Base-by-base conservation (phyloP, 1,140 invertebrate species). In the Parasteatoda tepidariorum region DNA sequence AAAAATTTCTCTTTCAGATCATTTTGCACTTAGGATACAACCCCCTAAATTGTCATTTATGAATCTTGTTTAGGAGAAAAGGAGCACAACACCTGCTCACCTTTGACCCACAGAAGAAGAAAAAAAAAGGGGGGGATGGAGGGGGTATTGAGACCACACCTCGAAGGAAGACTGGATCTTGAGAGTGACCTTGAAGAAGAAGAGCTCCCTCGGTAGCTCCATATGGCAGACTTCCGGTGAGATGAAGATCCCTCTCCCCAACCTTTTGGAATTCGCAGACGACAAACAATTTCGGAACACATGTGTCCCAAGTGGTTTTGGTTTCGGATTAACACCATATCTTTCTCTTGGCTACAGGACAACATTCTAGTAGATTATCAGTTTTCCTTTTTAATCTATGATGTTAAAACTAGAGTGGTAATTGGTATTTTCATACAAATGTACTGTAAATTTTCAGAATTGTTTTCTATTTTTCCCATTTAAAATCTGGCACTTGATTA, bases 151-250 rank as follows among this genome's bases (percentile, higher is more conserved):
- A 59, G 71, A 38, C 55, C 71, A 59, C 71, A 74, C 71, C 71
- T 57, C 71, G 30, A 28, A 61, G 71, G 71, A 57, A 61, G 71
- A 61, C 28, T 38, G 18, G 57, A 24, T 74, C 71, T 59, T 74
- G 68, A 55, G 48, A 33, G 22, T 74, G 71, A 30, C 71, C 71
- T 74, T 74, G 71, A 74, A 61, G 62, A 24, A 28, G 62, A 15
- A 68, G 31, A 28, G 31, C 55, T 74, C 71, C 15, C 55, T 28
- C 71, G 71, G n/a, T n/a, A n/a, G n/a, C 55, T 54, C 71, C 57
- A 74, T 74, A 74, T 74, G 71, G 71, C 71, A 41, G 71, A 74
- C 54, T 74, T 74, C 71, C 71, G 71, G 71, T 31, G 41, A n/a
- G 30, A 24, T n/a, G n/a, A n/a, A n/a, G n/a, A n/a, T n/a, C 55